Percentiles rank a stretch among this genome's conserved stretches.
These are phyloP conservation scores for Rhagonycha fulva DNA, from an alignment of 2,888 invertebrate genomes.

Conservation along the genomic window DNA sequence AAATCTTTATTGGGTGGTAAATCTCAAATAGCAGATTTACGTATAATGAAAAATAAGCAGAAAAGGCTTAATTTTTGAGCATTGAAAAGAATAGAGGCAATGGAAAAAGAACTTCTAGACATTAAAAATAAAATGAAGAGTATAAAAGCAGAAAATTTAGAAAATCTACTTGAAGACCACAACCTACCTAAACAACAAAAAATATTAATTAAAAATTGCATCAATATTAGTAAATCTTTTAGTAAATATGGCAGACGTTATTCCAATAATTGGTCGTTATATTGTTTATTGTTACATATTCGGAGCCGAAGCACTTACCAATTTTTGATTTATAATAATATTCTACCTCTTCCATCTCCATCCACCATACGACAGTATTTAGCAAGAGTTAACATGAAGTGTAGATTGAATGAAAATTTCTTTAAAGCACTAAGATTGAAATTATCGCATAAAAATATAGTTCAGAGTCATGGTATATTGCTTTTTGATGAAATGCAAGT, in stretches of 20 bases:
- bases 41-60: too few species aligned
- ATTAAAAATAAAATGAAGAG: too few species aligned
- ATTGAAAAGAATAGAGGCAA: too few species aligned
- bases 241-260: slow-evolving; percentile 8
- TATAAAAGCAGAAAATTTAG: too few species aligned
- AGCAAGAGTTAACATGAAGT: slow-evolving; percentile 8
- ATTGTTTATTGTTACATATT: slow-evolving; percentile 12
- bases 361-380: slow-evolving; percentile 11
- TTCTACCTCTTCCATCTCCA: slow-evolving; percentile 7
- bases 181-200: background rate
- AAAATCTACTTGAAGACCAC: too few species aligned
- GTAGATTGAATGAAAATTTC: slow-evolving; percentile 15
- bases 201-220: slow-evolving; percentile 5
- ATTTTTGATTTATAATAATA: slow-evolving; percentile 6
- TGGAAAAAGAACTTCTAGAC: too few species aligned
- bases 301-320: slow-evolving; percentile 5
- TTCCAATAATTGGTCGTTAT: slow-evolving; percentile 10
- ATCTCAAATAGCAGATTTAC: too few species aligned
- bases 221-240: background rate
- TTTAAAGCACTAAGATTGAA: slow-evolving; percentile 14
- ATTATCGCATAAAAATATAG: background rate
- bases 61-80: too few species aligned
- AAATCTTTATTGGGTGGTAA: too few species aligned
- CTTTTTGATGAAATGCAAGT: slow-evolving; percentile 17
- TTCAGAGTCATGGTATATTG: slow-evolving; percentile 2